Evolutionary conservation across 2,797 vertebrate genomes (phyloP).

Genomic region (Leptatherina wallacei): DNA sequence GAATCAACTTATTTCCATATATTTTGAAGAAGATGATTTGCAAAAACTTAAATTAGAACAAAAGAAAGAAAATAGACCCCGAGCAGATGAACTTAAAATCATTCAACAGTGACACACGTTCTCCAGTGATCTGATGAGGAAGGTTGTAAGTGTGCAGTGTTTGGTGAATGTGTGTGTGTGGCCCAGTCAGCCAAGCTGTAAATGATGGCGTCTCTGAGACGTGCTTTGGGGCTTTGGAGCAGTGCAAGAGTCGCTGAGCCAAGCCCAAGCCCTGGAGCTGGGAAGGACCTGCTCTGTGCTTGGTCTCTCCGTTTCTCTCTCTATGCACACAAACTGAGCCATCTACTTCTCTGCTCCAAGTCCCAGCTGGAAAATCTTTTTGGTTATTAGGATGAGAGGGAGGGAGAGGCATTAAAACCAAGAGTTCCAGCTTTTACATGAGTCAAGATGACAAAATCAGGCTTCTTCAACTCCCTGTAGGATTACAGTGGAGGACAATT

Average conservation of each 20-base stretch:
- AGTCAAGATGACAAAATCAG: slow-evolving; percentile 66
- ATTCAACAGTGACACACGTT: slow-evolving; percentile 33
- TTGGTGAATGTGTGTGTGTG: slow-evolving; percentile 55
- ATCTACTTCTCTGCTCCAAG: slow-evolving; percentile 25
- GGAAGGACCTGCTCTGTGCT: slow-evolving; percentile 57
- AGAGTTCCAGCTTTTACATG: slow-evolving; percentile 53
- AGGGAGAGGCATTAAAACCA: slow-evolving; percentile 32
- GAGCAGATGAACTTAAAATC: slow-evolving; percentile 23
- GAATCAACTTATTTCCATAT: slow-evolving; percentile 24
- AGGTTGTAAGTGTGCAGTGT: slow-evolving; percentile 34
- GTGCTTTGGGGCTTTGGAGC: slow-evolving; percentile 65
- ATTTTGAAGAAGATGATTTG: slow-evolving; percentile 20
- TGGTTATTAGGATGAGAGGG: slow-evolving; percentile 20
- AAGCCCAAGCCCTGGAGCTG: slow-evolving; percentile 58
- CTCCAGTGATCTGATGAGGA: slow-evolving; percentile 45
- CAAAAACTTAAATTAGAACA: slow-evolving; percentile 18
- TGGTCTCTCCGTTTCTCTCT: slow-evolving; percentile 10
- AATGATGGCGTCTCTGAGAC: slow-evolving; percentile 75
- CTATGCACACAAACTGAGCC: slow-evolving; percentile 18
- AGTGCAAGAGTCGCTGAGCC: slow-evolving; percentile 48
- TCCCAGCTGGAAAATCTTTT: slow-evolving; percentile 61
- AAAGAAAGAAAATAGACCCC: slow-evolving; percentile 19
- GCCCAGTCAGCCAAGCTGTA: slow-evolving; percentile 66
- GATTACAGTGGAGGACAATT: slow-evolving; percentile 44
- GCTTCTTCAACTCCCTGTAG: slow-evolving; percentile 37